Percentiles rank a stretch among this genome's conserved stretches.
Evolutionary conservation across 2,888 invertebrate genomes (phyloP).

Genomic region (Acanthosepion esculentum): DNA sequence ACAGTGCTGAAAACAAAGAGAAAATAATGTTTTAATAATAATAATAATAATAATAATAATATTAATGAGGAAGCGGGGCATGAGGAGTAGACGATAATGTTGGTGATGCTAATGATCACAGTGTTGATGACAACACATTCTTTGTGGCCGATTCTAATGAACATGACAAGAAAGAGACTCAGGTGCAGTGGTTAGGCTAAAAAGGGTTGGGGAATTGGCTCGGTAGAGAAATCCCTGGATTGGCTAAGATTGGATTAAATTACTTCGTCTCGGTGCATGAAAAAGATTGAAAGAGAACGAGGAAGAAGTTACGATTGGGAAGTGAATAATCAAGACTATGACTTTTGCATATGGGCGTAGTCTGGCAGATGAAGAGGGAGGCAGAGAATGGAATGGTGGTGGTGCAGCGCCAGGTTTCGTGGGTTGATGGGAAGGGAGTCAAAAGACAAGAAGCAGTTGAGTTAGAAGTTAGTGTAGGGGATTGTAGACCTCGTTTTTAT

Average conservation of each 20-base stretch:
- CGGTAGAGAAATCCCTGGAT: background rate
- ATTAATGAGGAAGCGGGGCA: no score
- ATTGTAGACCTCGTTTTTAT: background rate
- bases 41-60: no score
- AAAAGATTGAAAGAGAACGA: background rate
- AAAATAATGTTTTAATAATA: no score
- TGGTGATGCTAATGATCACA: no score
- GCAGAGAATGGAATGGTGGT: background rate
- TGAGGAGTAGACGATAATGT: no score
- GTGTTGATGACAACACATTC: background rate
- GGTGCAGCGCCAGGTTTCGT: background rate
- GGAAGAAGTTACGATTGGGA: background rate
- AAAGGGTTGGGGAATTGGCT: background rate
- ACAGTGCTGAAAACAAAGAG: no score
- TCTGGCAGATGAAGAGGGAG: constrained; percentile 4
- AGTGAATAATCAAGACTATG: background rate
- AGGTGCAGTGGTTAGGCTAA: background rate
- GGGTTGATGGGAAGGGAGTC: background rate
- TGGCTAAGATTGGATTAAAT: constrained; percentile 16
- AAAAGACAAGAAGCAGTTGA: background rate
- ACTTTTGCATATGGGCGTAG: constrained; percentile 33
- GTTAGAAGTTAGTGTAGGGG: background rate
- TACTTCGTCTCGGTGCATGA: background rate
- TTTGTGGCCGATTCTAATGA: background rate
- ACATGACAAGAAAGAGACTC: background rate